A percentile compares a stretch with the other conserved stretches of the same genome.
Evolutionary conservation across 2,113 vertebrate genomes (phyloP).

Genomic region (Mus musculus): DNA sequence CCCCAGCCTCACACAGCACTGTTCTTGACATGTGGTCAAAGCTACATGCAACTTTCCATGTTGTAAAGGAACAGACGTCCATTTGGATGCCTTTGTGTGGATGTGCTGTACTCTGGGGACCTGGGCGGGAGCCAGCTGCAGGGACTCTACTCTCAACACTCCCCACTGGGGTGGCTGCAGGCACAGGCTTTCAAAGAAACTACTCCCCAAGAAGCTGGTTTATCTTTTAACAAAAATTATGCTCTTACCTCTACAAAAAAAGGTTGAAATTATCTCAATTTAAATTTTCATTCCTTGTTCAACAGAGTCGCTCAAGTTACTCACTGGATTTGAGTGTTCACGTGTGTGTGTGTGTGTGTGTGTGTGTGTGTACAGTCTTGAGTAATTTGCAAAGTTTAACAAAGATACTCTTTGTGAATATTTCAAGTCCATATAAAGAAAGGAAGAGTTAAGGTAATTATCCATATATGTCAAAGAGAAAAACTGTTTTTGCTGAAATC

Average conservation of each 20-base stretch:
- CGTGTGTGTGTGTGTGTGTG: no score
- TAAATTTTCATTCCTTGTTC: not conserved
- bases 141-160: fast-evolving
- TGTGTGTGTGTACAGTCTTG: no score
- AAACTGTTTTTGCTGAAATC: not conserved
- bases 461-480: not conserved
- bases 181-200: fast-evolving
- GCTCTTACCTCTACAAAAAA: not conserved
- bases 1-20: no score
- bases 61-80: not conserved
- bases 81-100: fast-evolving
- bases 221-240: not conserved
- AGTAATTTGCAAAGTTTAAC: not conserved
- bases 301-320: not conserved
- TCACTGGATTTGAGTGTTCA: not conserved
- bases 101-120: fast-evolving
- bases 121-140: fast-evolving
- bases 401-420: not conserved
- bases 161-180: fast-evolving
- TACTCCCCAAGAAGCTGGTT: no score
- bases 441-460: no score
- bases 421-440: not conserved
- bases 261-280: not conserved
- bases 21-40: not conserved
- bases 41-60: not conserved